phyloP scores from a whole-genome alignment of 1,140 invertebrate genomes.

The Callitettix versicolor region DNA sequence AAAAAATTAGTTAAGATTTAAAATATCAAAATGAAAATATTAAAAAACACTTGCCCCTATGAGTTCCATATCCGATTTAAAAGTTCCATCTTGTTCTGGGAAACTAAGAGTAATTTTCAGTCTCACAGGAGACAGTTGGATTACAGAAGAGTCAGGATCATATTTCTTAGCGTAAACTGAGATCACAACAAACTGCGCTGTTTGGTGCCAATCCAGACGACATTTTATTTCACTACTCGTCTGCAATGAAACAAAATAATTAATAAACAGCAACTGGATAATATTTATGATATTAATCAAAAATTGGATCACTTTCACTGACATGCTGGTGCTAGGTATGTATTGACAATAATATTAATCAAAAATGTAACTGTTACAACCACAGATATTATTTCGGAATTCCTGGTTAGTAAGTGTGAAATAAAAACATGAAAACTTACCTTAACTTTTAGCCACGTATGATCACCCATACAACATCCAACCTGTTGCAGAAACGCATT shows the following conservation, averaged over 20 bases:
- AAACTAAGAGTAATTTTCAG: conserved; percentile 69
- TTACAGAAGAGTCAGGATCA: conserved; percentile 56
- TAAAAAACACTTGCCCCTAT: conserved; percentile 55
- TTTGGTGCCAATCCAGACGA: conserved; percentile 90
- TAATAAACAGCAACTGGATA: too few species aligned
- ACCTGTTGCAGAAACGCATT: conserved; percentile 79
- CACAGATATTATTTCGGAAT: too few species aligned
- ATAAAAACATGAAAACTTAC: too few species aligned
- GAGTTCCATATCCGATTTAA: conserved; percentile 72
- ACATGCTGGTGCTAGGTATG: not conserved
- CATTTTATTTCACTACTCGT: conserved; percentile 54
- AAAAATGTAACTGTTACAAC: too few species aligned
- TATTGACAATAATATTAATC: too few species aligned
- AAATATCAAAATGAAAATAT: too few species aligned
- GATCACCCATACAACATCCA: conserved; percentile 70
- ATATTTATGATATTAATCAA: not conserved
- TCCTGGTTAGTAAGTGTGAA: too few species aligned
- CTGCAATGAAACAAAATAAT: conserved; percentile 32
- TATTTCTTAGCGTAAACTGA: conserved; percentile 87
- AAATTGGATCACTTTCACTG: not conserved
- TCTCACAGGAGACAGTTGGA: conserved; percentile 78
- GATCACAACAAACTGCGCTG: conserved; percentile 65
- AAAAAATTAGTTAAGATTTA: too few species aligned
- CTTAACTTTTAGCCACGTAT: conserved; percentile 73
- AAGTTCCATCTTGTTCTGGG: conserved; percentile 62